These are phyloP conservation scores for Drosophila subsilvestris DNA, from an alignment of 2,888 invertebrate genomes.

Conservation along the genomic window DNA sequence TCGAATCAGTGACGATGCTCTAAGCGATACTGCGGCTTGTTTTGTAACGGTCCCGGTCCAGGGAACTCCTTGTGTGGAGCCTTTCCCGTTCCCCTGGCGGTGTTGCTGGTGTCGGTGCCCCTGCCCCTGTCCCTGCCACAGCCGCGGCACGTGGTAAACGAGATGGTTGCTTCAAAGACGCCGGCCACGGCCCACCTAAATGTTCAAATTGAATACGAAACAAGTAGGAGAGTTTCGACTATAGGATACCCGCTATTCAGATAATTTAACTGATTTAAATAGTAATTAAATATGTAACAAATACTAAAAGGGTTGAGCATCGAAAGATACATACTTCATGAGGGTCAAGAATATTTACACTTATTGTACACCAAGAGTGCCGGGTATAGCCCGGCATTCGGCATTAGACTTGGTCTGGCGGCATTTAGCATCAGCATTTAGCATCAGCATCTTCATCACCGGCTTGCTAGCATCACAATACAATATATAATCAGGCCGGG, in stretches of 20 bases:
- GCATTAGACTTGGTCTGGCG: constrained; percentile 16
- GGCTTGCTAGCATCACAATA: constrained; percentile 27
- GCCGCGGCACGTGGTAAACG: constrained; percentile 77
- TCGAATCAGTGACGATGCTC: constrained; percentile 4
- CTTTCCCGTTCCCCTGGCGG: neutral
- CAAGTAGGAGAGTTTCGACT: constrained; percentile 8
- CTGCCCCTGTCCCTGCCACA: constrained; percentile 35
- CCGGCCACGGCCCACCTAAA: constrained; percentile 76
- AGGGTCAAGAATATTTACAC: too few relatives aligned
- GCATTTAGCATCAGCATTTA: constrained; percentile 30
- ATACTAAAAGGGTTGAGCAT: too few relatives aligned
- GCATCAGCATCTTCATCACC: constrained; percentile 31
- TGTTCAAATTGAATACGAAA: constrained; percentile 63
- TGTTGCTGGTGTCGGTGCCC: neutral
- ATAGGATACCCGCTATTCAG: neutral
- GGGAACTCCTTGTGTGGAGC: neutral
- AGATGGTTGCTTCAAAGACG: constrained; percentile 78
- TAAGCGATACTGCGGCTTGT: neutral
- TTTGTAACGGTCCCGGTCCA: neutral
- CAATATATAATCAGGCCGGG: constrained; percentile 42
- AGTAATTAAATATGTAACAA: neutral
- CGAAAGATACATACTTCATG: too few relatives aligned
- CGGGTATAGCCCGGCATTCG: constrained; percentile 6
- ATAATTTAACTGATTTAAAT: neutral
- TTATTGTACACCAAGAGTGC: neutral